Conservation (phyloP, 2,888 invertebrate genomes). For the Parnassius apollo region DNA sequence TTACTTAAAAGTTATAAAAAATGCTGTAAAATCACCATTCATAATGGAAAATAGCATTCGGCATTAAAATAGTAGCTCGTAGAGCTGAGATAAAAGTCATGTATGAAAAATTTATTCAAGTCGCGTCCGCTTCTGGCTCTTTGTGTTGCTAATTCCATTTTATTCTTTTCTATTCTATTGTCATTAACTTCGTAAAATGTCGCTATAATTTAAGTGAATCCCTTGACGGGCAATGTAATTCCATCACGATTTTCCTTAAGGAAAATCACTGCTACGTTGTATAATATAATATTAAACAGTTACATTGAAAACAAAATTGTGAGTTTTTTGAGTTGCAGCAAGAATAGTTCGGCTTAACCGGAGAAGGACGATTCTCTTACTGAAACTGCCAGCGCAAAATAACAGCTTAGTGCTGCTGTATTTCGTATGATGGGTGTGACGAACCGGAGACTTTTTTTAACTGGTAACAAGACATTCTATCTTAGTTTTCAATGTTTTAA, state of each 20-base stretch:
- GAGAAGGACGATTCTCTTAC: too few species aligned
- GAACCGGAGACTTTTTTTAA: too few species aligned
- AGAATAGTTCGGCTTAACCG: too few species aligned
- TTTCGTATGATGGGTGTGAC: too few species aligned
- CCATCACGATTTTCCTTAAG: constrained; percentile 13
- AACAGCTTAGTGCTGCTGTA: too few species aligned
- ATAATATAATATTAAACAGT: too few species aligned
- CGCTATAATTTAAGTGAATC: constrained; percentile 42
- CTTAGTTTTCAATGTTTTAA: too few species aligned
- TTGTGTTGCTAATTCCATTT: constrained; percentile 67
- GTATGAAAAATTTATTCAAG: constrained; percentile 57
- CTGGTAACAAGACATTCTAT: too few species aligned
- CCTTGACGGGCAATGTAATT: constrained; percentile 32
- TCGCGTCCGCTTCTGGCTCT: constrained; percentile 47
- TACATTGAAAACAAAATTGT: too few species aligned
- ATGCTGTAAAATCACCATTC: not conserved
- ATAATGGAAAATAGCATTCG: constrained; percentile 20
- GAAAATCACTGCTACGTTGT: too few species aligned
- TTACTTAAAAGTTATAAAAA: not conserved
- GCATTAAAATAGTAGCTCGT: constrained; percentile 27
- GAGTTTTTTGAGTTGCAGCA: too few species aligned
- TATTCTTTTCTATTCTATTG: constrained; percentile 54
- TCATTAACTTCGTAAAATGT: constrained; percentile 46
- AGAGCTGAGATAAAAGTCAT: constrained; percentile 48
- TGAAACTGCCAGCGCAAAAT: too few species aligned